These are phyloP conservation scores for Riparia riparia DNA, from an alignment of 2,113 vertebrate species.

Conservation along the genomic window DNA sequence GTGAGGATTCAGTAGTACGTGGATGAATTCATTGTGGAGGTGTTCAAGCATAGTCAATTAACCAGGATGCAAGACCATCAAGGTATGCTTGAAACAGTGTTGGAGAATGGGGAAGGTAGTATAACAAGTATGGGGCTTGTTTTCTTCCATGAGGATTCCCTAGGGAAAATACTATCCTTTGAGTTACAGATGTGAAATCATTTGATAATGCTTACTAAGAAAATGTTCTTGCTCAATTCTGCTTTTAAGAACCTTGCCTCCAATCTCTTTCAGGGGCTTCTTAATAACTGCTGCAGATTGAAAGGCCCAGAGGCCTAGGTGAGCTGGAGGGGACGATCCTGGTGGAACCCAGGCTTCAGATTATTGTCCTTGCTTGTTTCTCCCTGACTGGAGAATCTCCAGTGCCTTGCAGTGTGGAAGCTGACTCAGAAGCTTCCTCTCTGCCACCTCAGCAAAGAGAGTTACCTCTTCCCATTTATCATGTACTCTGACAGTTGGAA, in stretches of 20 bases:
- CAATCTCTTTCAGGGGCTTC: not conserved
- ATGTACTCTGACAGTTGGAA: not conserved
- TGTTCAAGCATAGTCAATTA: not conserved
- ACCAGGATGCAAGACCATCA: not conserved
- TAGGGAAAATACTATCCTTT: not conserved
- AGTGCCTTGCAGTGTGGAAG: not conserved
- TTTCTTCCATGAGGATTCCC: not conserved
- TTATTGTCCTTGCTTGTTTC: not conserved
- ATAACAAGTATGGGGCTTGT: not conserved
- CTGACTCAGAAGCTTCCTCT: not conserved
- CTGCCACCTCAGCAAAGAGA: not conserved
- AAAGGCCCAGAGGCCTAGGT: not conserved
- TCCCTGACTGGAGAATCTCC: not conserved
- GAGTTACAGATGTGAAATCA: not conserved
- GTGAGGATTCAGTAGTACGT: not conserved
- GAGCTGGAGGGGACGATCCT: not conserved
- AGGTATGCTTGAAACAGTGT: not conserved
- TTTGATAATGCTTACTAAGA: not conserved
- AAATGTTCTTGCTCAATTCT: not conserved
- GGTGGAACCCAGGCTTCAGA: not conserved
- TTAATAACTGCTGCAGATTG: not conserved
- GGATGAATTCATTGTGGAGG: not conserved
- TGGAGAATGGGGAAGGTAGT: not conserved
- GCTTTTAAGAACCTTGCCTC: not conserved
- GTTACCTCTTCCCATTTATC: not conserved